A percentile compares a stretch with the other conserved stretches of the same genome.
phyloP scores from a whole-genome alignment of 2,113 vertebrate genomes.

The Pogona vitticeps region DNA sequence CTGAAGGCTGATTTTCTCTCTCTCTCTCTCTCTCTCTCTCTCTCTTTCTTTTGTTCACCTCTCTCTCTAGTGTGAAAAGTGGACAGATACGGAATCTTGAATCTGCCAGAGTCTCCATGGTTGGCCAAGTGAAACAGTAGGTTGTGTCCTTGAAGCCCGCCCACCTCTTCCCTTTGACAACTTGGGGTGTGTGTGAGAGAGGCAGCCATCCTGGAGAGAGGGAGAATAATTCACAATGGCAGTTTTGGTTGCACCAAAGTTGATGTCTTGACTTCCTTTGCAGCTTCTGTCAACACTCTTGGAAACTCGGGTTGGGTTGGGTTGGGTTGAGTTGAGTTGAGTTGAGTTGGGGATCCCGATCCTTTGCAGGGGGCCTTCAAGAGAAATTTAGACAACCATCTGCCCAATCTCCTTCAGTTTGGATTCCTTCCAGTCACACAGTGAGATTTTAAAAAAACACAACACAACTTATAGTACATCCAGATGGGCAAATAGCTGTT shows the following conservation, averaged over 20 bases:
- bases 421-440: no score
- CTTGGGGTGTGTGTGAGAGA: not conserved
- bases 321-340: no score
- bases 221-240: not conserved
- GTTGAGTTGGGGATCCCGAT: no score
- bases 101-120: conserved; percentile 96
- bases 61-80: conserved; percentile 93
- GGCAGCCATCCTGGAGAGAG: not conserved
- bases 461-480: no score
- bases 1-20: not conserved
- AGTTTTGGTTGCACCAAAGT: not conserved
- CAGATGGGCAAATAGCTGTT: no score
- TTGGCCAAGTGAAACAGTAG: conserved; percentile 96
- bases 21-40: not conserved
- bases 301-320: no score
- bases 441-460: no score
- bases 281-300: not conserved
- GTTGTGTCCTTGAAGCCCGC: conserved; percentile 51
- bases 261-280: not conserved
- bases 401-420: no score
- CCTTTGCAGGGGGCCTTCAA: no score
- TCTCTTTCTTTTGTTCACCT: no score
- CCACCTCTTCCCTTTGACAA: not conserved
- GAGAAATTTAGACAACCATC: no score
- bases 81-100: conserved; percentile 96